Evolutionary conservation across 1,140 invertebrate genomes (phyloP).

Genomic region (Aradophagus sp.): DNA sequence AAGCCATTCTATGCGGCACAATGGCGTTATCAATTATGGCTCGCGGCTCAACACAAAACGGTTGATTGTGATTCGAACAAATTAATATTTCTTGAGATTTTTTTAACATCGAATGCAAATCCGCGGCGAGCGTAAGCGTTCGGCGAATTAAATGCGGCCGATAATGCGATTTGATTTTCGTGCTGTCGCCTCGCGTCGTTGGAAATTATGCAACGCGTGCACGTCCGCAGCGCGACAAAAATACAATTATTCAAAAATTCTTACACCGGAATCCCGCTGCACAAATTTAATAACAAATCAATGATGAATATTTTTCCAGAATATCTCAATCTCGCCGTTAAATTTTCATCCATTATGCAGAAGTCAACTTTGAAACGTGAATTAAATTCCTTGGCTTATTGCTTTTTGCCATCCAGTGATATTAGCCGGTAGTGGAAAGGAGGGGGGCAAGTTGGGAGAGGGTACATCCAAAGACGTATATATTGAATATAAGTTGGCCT

Average conservation of each 20-base stretch:
- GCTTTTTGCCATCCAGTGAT: constrained; percentile 49
- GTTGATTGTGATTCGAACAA: constrained; percentile 9
- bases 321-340: constrained; percentile 53
- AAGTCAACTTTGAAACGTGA: constrained; percentile 54
- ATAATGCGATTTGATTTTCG: constrained; percentile 25
- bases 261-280: constrained; percentile 18
- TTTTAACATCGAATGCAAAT: constrained; percentile 18
- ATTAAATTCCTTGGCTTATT: constrained; percentile 59
- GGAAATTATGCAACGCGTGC: too few species aligned
- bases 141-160: too few species aligned
- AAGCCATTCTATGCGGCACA: too few species aligned
- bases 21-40: too few species aligned
- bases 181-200: neutral
- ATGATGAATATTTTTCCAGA: constrained; percentile 53
- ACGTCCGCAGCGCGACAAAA: constrained; percentile 3
- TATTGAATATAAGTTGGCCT: constrained; percentile 1
- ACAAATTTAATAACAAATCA: constrained; percentile 57
- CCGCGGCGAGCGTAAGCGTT: constrained; percentile 14
- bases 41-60: constrained; percentile 4
- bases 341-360: constrained; percentile 57
- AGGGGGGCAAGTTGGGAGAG: neutral
- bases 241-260: constrained; percentile 37
- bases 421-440: constrained; percentile 20
- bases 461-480: constrained; percentile 2
- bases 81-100: constrained; percentile 27